Evolutionary conservation across 2,797 vertebrate genomes (phyloP), one percentile per base, ranked within the genome.

Genomic region (Netta rufina): DNA sequence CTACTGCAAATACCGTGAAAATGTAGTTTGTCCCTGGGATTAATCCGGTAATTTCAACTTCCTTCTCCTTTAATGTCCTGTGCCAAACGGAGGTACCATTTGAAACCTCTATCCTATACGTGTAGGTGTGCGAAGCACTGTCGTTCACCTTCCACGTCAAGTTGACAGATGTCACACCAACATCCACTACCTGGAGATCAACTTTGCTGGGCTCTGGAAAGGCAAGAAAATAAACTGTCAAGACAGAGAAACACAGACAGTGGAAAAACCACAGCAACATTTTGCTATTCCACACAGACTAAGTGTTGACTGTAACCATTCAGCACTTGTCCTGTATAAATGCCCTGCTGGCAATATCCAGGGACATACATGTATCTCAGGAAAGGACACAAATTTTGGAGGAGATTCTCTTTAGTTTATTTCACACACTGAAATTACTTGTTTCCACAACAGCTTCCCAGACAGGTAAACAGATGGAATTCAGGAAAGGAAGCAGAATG

Each of bases 141-240:
- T n/a, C 2, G 0, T 5, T 28, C 19, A 49, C 53, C 1, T 4
- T 2, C 97, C 97, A 96, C 5, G 30, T 88, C 90, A 97, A 60
- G 7, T 5, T 89, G 79, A 97, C 49, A 41, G 19, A 72, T 9
- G 61, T 82, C 43, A 69, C 56, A 30, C 21, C 92, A 74, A 98
- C n/a, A 14, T 66, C 75, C 38, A 9, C 38, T 38, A 9, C 38
- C 38, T 38, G 38, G 38, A 38, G 38, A 38, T 38, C 9, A 38
- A 38, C 80, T 3, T 5, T 57, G n/a, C 9, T 56, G 24, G 93
- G 43, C 11, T 18, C 97, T 98, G 95, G 18, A 54, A 96, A 93
- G 62, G 45, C 30, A 94, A 88, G 7, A 49, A 10, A 92, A 77
- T 8, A 73, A 14, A 9, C 38, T 49, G 33, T 86, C 61, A 92